Conservation (phyloP, 2,797 vertebrate species). For the Leucoraja ocellata region DNA sequence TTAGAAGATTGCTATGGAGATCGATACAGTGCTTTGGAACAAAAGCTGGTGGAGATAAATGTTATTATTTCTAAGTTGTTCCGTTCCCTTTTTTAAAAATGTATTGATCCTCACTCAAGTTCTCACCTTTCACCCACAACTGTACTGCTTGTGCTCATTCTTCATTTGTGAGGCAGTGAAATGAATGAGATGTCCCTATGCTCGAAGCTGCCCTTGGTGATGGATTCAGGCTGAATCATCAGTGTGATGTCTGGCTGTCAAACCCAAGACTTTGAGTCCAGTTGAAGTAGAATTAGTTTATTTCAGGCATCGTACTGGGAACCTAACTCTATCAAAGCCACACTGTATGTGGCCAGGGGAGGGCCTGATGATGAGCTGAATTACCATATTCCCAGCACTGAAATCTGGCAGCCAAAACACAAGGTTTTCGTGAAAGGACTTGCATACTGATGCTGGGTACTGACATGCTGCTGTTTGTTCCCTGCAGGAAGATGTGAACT, state of each 20-base stretch:
- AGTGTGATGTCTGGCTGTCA: neutral
- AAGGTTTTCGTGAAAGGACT: neutral
- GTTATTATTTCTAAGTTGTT: neutral
- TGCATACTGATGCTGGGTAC: neutral
- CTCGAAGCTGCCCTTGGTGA: neutral
- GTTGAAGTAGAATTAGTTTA: neutral
- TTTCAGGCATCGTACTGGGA: neutral
- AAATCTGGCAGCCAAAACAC: neutral
- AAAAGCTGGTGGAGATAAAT: neutral
- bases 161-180: neutral
- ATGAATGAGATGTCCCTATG: neutral
- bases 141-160: neutral
- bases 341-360: neutral
- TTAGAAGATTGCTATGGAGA: neutral
- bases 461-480: neutral
- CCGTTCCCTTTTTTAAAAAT: neutral
- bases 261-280: neutral
- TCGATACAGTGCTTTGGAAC: neutral
- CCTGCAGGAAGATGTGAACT: constrained; percentile 78
- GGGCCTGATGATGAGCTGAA: neutral
- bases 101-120: neutral
- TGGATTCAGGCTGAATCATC: neutral
- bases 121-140: neutral
- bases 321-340: neutral
- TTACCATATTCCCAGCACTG: neutral